A percentile compares a stretch with the other conserved stretches of the same genome.
These are phyloP conservation scores for Platygyra sinensis DNA, from an alignment of 64 coral and sea anemone genomes.

Conservation along the genomic window DNA sequence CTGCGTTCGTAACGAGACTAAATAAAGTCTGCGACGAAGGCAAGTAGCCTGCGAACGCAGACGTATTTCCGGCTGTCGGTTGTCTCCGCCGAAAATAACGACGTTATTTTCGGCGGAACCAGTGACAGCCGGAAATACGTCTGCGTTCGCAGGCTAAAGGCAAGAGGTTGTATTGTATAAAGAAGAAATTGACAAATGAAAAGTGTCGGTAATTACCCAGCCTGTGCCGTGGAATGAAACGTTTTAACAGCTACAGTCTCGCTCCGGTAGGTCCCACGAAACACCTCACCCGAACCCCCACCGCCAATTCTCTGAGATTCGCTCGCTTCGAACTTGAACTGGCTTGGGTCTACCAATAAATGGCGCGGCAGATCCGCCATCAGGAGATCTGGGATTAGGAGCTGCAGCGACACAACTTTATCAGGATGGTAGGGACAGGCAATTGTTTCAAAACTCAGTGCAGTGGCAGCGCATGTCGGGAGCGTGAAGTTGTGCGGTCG, in stretches of 20 bases:
- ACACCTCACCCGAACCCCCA: conserved; percentile 94
- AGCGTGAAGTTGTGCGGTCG: conserved; percentile 79
- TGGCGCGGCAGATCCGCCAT: conserved; percentile 87
- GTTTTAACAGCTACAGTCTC: conserved; percentile 87
- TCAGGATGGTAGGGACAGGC: conserved; percentile 84
- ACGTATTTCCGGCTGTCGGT: no score
- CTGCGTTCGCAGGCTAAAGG: no score
- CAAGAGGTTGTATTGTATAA: no score
- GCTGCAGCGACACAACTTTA: conserved; percentile 62
- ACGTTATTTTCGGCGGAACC: no score
- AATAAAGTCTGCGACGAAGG: no score
- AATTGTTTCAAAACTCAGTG: conserved; percentile 74
- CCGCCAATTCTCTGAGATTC: conserved; percentile 76
- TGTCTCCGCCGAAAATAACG: no score
- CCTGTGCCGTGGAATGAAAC: conserved; percentile 78
- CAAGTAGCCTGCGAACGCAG: no score
- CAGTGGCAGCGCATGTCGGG: conserved; percentile 83
- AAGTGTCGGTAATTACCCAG: conserved; percentile 48
- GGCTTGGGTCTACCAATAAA: conserved; percentile 60
- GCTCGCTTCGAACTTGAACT: conserved; percentile 66
- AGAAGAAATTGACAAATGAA: not conserved
- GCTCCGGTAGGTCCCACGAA: conserved; percentile 51
- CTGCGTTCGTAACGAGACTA: no score
- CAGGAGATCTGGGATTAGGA: conserved; percentile 85
- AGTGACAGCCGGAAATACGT: no score